Evolutionary conservation across 2,113 vertebrate genomes (phyloP), one percentile per base, ranked within the genome.

Genomic region (Eolophus roseicapilla): DNA sequence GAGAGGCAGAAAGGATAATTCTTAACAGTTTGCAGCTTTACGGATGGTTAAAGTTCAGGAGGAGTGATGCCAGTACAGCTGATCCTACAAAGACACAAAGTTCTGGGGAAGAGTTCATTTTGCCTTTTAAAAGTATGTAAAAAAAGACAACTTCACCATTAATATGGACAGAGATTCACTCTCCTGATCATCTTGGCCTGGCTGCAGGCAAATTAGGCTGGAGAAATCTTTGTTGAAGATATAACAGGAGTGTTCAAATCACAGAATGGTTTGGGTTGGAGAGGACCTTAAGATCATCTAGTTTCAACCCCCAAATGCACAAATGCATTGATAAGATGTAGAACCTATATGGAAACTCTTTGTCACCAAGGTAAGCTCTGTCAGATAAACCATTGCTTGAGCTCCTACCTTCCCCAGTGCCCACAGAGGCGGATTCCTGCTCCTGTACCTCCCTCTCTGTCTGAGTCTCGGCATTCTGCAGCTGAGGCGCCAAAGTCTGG

Each of bases 401-500:
- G 27, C 37, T 96, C 97, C 93, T 97, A 98, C 98, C 98, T 96
- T 98, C 98, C 44, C 93, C 94, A 62, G 96, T 97, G 80, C 98
- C 98, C 2, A 98, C 97, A 62, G 96, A 96, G 35, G 97, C 9
- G 2, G 97, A 93, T 93, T 98, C 97, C 77, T 98, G 98, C 90
- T 99, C 98, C 31, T 99, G 97, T 6, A 98, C 97, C 81, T 99
- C 99, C 95, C 99, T 97, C 97, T 99, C 99, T 0, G 99, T 99
- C 94, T 99, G 99, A 3, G 99, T 99, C 97, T 99, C 99, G 0
- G 99, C 99, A 53, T 99, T 99, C 97, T 99, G 99, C 67, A 99
- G 98, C 97, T 99, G 99, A 59, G 99, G 98, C 1, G 99, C 98
- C 64, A 99, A 98, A 8, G 99, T 99, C 96, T 99, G 99, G 15